phyloP scores from a whole-genome alignment of 2,113 vertebrate genomes.

The Azemiops feae region DNA sequence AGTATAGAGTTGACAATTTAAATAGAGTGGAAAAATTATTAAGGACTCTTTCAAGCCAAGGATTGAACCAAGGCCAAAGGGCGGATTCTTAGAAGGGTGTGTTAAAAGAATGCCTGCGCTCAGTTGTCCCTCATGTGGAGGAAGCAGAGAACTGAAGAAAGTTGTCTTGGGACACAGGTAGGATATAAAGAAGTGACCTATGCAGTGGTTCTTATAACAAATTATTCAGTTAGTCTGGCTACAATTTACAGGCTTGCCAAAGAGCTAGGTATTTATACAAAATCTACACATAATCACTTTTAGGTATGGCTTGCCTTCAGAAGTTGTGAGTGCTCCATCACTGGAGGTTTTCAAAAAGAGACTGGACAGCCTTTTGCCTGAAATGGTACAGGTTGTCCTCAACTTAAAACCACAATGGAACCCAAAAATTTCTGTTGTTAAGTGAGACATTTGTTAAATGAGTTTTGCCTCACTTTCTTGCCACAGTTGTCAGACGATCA shows the following conservation, averaged over 20 bases:
- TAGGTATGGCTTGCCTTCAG: not conserved
- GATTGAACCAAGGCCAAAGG: not conserved
- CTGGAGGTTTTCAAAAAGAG: too few relatives aligned
- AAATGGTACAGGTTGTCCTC: too few relatives aligned
- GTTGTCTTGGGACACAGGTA: not conserved
- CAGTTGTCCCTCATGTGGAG: too few relatives aligned
- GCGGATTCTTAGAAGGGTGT: not conserved
- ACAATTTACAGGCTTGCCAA: not conserved
- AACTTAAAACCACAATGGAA: too few relatives aligned
- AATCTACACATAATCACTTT: not conserved
- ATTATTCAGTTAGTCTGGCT: not conserved
- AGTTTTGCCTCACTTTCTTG: too few relatives aligned
- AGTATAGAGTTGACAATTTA: constrained; percentile 4
- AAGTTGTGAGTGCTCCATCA: too few relatives aligned
- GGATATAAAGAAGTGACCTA: not conserved
- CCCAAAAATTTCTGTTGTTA: too few relatives aligned
- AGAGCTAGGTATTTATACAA: not conserved
- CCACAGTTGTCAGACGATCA: too few relatives aligned
- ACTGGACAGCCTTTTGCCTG: too few relatives aligned
- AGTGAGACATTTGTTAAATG: too few relatives aligned
- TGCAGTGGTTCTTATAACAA: not conserved
- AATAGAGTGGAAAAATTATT: not conserved
- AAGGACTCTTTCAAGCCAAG: not conserved
- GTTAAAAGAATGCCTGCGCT: not conserved
- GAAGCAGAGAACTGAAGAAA: not conserved